Evolutionary conservation across 1,140 invertebrate species (phyloP), one percentile per base, ranked within the genome.

Genomic region (Pogonus chalceus): DNA sequence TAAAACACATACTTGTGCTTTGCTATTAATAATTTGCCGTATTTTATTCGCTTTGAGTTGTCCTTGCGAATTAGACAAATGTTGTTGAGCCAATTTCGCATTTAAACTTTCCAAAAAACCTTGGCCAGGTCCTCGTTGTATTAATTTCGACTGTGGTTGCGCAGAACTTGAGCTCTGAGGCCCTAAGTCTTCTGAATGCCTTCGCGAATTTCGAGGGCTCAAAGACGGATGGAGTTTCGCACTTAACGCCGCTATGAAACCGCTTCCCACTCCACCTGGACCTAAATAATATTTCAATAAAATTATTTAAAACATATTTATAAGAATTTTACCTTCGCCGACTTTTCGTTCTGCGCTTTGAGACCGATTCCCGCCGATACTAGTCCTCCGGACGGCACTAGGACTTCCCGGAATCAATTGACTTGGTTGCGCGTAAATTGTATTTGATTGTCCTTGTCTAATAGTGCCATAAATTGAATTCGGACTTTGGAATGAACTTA

Each of bases 31-130:
- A 49, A 79, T 69, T 61, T 82, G 78, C 57, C 82, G 63, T 51
- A 82, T 76, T 56, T 75, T 67, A 59, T 66, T 68, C 64, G 74
- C 65, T 63, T 73, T 56, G 56, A 61, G 3, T 23, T 69, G 57
- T 62, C 67, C 20, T 59, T 74, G 66, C 53, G 76, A 53, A 48
- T 61, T 66, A 12, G 49, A 56, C 47, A 65, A 60, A 63, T 78
- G 75, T 62, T 78, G 76, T 55, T 82, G 78, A 48, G 84, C 79
- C 55, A 88, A 70, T 57, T 86, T 88, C 9, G 83, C 83, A 60
- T 87, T 88, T 37, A 88, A 69, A 61, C 82, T 86, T 68, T 87
- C 83, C 35, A 87, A 72, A 68, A 88, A 88, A 53, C 76, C 79
- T 55, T 79, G 54, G 66, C 71, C 65, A 55, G 72, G 65, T 20